Conservation (phyloP, 2,888 invertebrate species). For the Microctonus hyperodae region DNA sequence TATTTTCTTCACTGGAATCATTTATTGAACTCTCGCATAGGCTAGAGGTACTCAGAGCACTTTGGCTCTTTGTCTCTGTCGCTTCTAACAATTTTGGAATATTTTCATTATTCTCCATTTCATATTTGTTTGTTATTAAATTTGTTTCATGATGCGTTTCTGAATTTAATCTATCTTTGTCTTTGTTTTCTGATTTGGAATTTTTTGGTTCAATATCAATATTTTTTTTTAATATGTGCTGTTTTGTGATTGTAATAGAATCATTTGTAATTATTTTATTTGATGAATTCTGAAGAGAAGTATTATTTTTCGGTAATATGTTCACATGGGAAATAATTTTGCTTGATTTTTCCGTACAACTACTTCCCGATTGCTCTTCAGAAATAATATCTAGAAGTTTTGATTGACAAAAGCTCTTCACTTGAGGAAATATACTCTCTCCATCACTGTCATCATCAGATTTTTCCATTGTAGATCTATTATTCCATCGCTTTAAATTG, state of each 20-base stretch:
- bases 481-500: slow-evolving; percentile 16
- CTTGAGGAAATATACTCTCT: slow-evolving; percentile 22
- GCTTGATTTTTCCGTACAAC: slow-evolving; percentile 41
- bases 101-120: neutral
- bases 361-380: slow-evolving; percentile 50
- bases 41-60: neutral
- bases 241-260: neutral
- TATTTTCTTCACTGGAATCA: slow-evolving; percentile 39
- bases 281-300: neutral
- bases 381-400: slow-evolving; percentile 50
- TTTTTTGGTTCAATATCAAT: neutral
- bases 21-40: neutral
- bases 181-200: neutral
- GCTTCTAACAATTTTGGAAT: neutral
- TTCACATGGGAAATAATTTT: neutral
- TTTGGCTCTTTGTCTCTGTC: neutral
- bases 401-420: slow-evolving; percentile 39
- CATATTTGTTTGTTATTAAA: neutral
- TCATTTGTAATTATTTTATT: neutral
- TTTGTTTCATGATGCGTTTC: neutral
- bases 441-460: slow-evolving; percentile 26
- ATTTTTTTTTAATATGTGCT: slow-evolving; percentile 25
- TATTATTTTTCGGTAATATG: neutral
- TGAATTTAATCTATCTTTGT: neutral
- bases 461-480: neutral